Percentiles rank a stretch among this genome's conserved stretches.
Conservation (phyloP, 30 jellyfish, hydroid and myxozoan species). For the Cassiopea xamachana region DNA sequence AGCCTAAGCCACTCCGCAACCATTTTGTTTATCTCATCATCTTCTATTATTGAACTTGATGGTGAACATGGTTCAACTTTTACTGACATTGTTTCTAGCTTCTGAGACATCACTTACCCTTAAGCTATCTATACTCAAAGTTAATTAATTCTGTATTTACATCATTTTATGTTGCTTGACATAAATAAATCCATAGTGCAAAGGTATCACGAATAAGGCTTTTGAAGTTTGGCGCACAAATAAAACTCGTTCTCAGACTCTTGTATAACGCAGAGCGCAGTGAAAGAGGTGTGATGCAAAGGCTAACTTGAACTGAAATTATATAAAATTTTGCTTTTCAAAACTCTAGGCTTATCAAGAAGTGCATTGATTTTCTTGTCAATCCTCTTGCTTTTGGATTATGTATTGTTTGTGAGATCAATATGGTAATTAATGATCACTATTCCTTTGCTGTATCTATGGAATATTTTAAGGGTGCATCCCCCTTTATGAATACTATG, state of each 20-base stretch:
- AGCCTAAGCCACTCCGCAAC: not conserved
- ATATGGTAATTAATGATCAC: too few species aligned
- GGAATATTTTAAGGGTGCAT: too few species aligned
- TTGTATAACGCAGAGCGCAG: not conserved
- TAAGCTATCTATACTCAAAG: not conserved
- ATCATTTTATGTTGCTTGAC: not conserved
- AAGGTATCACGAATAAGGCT: not conserved
- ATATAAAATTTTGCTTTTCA: too few species aligned
- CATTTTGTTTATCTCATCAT: not conserved
- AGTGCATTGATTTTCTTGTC: too few species aligned
- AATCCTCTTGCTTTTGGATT: too few species aligned
- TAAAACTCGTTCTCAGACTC: not conserved
- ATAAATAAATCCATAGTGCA: not conserved
- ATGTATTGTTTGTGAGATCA: too few species aligned
- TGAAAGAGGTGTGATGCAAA: too few species aligned
- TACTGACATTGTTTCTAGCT: not conserved
- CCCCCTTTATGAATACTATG: too few species aligned
- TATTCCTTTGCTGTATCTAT: too few species aligned
- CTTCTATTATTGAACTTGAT: not conserved
- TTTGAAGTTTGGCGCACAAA: not conserved
- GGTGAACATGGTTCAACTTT: conserved; percentile 6
- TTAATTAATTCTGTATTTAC: too few species aligned
- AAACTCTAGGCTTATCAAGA: too few species aligned
- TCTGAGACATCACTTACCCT: not conserved
- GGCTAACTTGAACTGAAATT: too few species aligned